Evolutionary conservation across 2,797 vertebrate species (phyloP).

Genomic region (Choloepus didactylus): DNA sequence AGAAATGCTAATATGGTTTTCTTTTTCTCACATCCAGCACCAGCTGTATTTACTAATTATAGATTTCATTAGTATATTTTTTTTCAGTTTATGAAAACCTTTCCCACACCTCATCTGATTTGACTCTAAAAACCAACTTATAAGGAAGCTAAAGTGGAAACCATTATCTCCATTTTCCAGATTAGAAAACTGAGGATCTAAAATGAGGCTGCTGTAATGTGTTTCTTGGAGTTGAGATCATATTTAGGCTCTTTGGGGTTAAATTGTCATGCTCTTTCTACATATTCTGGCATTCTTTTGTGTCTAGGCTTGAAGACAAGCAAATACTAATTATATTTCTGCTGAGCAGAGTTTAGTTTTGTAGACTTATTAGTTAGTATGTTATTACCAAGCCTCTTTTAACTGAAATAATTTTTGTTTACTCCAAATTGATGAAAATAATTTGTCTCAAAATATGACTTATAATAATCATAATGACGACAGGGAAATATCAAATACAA

Average conservation of each 20-base stretch:
- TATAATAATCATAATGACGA: background rate
- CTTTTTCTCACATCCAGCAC: background rate
- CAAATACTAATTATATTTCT: background rate
- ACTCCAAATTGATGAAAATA: conserved; percentile 22
- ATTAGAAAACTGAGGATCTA: background rate
- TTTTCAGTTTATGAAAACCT: background rate
- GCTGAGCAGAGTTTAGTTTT: conserved; percentile 31
- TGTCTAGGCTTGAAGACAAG: background rate
- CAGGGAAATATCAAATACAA: background rate
- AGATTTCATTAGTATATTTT: background rate
- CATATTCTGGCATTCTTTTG: background rate
- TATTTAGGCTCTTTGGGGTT: background rate
- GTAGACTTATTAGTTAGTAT: background rate
- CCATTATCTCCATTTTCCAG: background rate
- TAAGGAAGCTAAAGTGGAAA: background rate
- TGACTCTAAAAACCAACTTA: background rate
- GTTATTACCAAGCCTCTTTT: background rate
- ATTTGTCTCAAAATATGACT: conserved; percentile 16
- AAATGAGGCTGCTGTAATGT: background rate
- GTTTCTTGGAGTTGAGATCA: background rate
- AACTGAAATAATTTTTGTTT: conserved; percentile 28
- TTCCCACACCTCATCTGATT: background rate
- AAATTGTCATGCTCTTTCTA: background rate
- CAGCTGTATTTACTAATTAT: background rate
- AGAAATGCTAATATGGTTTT: background rate